Percentiles rank a stretch among this genome's conserved stretches.
Conservation (phyloP, 37 sponge, comb jelly and placozoan species). For the Beroe ovata region DNA sequence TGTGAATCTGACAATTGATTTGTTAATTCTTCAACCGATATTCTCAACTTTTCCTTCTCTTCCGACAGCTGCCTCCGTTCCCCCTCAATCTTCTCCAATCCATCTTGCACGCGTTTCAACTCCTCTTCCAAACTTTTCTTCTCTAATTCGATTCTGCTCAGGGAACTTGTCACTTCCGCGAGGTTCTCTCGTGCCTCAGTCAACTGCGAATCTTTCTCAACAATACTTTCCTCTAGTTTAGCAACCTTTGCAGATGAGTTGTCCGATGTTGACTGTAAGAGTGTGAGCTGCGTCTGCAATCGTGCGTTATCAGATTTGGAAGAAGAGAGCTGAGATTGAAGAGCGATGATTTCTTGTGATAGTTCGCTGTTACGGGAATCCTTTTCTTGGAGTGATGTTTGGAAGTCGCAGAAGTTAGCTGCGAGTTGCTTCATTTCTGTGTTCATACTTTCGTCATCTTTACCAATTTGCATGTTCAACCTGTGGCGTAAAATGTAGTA, state of each 20-base stretch:
- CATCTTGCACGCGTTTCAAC: background rate
- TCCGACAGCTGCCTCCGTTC: background rate
- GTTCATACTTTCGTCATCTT: slow-evolving; percentile 16
- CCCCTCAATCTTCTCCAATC: background rate
- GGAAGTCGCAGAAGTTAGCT: slow-evolving; percentile 23
- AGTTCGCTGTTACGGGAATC: slow-evolving; percentile 34
- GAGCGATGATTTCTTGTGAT: background rate
- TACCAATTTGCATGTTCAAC: slow-evolving; percentile 32
- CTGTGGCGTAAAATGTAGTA: too few species aligned
- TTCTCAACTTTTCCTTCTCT: background rate
- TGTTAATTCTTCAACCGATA: background rate
- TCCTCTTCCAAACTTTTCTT: background rate
- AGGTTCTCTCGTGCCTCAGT: background rate
- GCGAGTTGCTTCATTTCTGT: slow-evolving; percentile 60
- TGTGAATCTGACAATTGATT: background rate
- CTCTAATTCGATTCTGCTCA: background rate
- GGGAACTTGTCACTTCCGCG: background rate
- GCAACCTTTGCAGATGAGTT: background rate
- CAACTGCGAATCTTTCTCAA: background rate
- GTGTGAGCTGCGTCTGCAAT: background rate
- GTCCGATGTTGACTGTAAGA: background rate
- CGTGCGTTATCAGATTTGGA: background rate
- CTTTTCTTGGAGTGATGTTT: slow-evolving; percentile 20
- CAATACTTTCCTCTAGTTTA: background rate
- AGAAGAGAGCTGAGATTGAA: background rate